Evolutionary conservation across 1,140 invertebrate species (phyloP).

Genomic region (Lordiphosa clarofinis): DNA sequence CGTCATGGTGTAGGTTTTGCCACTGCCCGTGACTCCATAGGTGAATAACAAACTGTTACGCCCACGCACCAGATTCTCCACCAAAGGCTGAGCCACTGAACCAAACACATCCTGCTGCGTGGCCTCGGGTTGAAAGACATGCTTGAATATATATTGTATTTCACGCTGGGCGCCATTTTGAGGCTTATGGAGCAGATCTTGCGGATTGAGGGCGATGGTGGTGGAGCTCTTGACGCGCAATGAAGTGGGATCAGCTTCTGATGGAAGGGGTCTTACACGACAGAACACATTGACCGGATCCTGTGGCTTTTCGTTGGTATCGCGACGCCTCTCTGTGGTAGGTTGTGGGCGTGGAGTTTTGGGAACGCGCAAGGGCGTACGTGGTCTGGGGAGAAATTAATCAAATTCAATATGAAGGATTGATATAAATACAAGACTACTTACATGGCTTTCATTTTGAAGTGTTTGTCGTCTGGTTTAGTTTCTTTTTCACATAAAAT

Average conservation of each 20-base stretch:
- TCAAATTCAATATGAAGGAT: background rate
- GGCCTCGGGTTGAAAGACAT: slow-evolving; percentile 90
- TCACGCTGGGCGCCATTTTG: slow-evolving; percentile 82
- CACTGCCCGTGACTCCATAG: slow-evolving; percentile 97
- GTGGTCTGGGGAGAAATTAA: slow-evolving; percentile 47
- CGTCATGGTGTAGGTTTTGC: slow-evolving; percentile 97
- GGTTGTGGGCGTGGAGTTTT: slow-evolving; percentile 46
- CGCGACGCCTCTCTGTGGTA: slow-evolving; percentile 24
- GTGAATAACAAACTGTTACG: slow-evolving; percentile 96
- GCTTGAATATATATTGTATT: slow-evolving; percentile 88
- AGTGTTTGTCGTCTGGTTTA: slow-evolving; percentile 1
- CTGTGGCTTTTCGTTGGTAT: slow-evolving; percentile 33
- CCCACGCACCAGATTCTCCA: slow-evolving; percentile 89
- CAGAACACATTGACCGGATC: slow-evolving; percentile 92
- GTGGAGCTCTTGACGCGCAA: slow-evolving; percentile 87
- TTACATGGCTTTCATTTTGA: slow-evolving; percentile 61
- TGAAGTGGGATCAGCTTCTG: slow-evolving; percentile 84
- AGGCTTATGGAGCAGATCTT: slow-evolving; percentile 84
- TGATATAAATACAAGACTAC: slow-evolving; percentile 14
- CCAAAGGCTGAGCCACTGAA: slow-evolving; percentile 90
- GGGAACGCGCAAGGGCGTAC: slow-evolving; percentile 64
- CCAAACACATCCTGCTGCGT: slow-evolving; percentile 91
- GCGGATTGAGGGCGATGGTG: slow-evolving; percentile 83
- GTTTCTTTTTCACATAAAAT: slow-evolving; percentile 2
- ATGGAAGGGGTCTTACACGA: slow-evolving; percentile 87